Conservation (phyloP, 2,888 invertebrate genomes). For the Chromoteleia sp. region DNA sequence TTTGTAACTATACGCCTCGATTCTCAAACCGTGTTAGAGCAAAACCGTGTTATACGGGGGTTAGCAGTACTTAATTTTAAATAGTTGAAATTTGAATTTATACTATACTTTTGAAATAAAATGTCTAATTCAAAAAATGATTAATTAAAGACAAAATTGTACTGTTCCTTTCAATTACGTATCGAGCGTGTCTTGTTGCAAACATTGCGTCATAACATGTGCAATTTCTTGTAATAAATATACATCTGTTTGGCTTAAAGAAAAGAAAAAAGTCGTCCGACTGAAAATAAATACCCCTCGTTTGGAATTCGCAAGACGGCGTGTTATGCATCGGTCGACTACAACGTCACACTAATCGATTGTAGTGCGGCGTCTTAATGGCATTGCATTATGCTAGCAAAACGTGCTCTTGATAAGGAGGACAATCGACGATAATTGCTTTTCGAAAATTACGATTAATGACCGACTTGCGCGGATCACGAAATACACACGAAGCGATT, state of each 20-base stretch:
- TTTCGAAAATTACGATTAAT: conserved; percentile 68
- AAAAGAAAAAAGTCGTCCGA: not conserved
- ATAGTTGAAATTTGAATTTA: too few species aligned
- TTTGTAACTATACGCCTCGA: too few species aligned
- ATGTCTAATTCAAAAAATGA: too few species aligned
- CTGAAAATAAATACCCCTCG: not conserved
- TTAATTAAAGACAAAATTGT: too few species aligned
- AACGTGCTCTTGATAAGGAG: conserved; percentile 64
- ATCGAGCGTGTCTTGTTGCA: too few species aligned
- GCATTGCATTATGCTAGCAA: conserved; percentile 59
- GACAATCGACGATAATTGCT: conserved; percentile 67
- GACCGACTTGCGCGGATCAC: conserved; percentile 61
- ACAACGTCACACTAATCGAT: conserved; percentile 58
- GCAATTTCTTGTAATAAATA: not conserved
- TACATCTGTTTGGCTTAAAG: conserved; percentile 3
- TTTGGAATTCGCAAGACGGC: too few species aligned
- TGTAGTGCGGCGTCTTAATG: conserved; percentile 61
- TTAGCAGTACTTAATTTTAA: too few species aligned
- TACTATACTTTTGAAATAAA: too few species aligned
- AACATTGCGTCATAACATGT: not conserved
- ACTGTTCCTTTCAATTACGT: too few species aligned
- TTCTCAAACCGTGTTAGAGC: too few species aligned
- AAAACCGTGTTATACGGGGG: too few species aligned
- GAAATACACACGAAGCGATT: conserved; percentile 57
- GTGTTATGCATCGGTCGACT: too few species aligned